Evolutionary conservation across 1,140 invertebrate species (phyloP), one percentile per base, ranked within the genome.

Genomic region (Rhyacophila brunnea): DNA sequence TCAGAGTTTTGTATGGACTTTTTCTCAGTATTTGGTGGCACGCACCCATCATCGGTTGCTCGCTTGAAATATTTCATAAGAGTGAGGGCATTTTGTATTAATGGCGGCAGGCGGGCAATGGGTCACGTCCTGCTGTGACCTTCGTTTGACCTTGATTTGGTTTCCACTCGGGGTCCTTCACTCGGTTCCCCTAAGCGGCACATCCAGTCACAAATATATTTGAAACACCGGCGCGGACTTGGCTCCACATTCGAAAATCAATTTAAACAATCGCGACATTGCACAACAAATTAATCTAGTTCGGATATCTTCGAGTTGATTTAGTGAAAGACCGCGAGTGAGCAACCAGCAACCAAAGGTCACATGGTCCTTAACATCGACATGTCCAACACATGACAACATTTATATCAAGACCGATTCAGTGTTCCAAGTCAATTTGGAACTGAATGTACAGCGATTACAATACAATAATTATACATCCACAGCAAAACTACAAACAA

Each of bases 131-230:
- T 80, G 75, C 67, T 73, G 82, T 84, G 81, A 83, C 81, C 80
- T 83, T 84, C 69, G 67, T 51, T 58, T 73, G 79, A 80, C 81
- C 77, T 84, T 84, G 84, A 86, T 85, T 86, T 85, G 84, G 84
- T 85, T 85, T 86, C 83, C 84, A 85, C 79, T 83, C 77, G 77
- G 78, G 75, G 74, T 81, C 71, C 70, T 74, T 74, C 70, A 71
- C 72, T 75, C 72, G 74, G 71, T 73, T 67, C 67, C 66, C 67
- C 64, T 57, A 45, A 60, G 64, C 60, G 64, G 60, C 58, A 62
- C 60, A 60, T 60, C 57, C 60, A 63, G 60, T 63, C 60, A 48
- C 60, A 66, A 66, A 61, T 54, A 61, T 54, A 42, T 18, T 49
- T 49, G 58, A 51, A 60, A 60, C 58, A 48, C 58, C 58, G 42